Percentiles rank a stretch among this genome's conserved stretches.
Evolutionary conservation across 1,140 invertebrate genomes (phyloP).

Genomic region (Drosophila sturtevanti): DNA sequence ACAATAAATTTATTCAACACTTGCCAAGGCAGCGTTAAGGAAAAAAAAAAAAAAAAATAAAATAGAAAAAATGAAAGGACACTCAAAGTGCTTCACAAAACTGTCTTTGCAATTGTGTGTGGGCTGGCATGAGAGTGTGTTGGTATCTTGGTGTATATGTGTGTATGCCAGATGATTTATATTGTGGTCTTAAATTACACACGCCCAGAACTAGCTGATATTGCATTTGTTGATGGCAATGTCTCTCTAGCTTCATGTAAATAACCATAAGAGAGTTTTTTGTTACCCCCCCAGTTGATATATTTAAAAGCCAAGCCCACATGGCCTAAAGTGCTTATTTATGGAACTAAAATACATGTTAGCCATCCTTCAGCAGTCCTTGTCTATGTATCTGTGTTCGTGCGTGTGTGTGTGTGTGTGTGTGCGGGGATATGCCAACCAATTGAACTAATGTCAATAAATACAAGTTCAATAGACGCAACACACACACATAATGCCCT

Average conservation of each 20-base stretch:
- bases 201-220: slow-evolving; percentile 67
- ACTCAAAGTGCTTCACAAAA: slow-evolving; percentile 56
- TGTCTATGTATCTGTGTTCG: background rate
- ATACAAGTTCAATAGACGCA: slow-evolving; percentile 20
- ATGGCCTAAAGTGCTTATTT: slow-evolving; percentile 44
- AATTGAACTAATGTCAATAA: slow-evolving; percentile 65
- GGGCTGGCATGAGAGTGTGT: slow-evolving; percentile 7
- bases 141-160: slow-evolving; percentile 24
- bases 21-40: slow-evolving; percentile 48
- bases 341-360: slow-evolving; percentile 53
- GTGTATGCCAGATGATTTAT: slow-evolving; percentile 60
- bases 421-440: background rate
- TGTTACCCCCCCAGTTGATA: slow-evolving; percentile 49
- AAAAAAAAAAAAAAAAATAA: slow-evolving; percentile 12
- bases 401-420: background rate
- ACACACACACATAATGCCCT: slow-evolving; percentile 31
- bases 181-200: slow-evolving; percentile 62
- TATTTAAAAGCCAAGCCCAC: slow-evolving; percentile 53
- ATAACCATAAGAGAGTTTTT: slow-evolving; percentile 40
- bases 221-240: slow-evolving; percentile 63
- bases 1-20: slow-evolving; percentile 80
- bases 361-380: slow-evolving; percentile 31
- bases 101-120: slow-evolving; percentile 32
- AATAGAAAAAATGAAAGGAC: slow-evolving; percentile 22
- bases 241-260: slow-evolving; percentile 40